Conservation (phyloP, 2,888 invertebrate genomes). For the Nymphalis c-album region DNA sequence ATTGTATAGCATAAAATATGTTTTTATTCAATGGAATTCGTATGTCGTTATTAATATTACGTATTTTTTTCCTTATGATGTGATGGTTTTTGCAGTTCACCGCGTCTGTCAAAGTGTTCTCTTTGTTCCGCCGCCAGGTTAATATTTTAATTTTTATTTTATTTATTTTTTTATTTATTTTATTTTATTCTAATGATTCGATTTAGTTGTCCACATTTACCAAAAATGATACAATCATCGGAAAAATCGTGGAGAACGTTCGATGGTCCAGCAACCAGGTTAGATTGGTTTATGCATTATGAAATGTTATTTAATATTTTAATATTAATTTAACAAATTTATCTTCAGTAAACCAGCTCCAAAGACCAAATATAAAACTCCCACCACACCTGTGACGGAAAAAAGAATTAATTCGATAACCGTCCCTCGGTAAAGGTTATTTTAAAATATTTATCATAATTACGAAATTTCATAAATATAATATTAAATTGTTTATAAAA, state of each 20-base stretch:
- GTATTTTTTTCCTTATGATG: not conserved
- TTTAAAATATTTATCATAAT: not conserved
- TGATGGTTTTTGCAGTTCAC: slow-evolving; percentile 32
- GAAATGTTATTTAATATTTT: not conserved
- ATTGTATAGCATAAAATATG: no score
- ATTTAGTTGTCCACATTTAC: slow-evolving; percentile 42
- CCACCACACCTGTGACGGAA: slow-evolving; percentile 43
- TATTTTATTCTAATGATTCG: not conserved
- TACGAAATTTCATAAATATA: slow-evolving; percentile 29
- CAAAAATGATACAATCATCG: slow-evolving; percentile 35
- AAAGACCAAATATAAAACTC: slow-evolving; percentile 40
- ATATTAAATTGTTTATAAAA: slow-evolving; percentile 1
- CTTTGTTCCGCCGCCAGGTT: slow-evolving; percentile 40
- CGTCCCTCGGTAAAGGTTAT: slow-evolving; percentile 59
- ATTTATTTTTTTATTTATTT: slow-evolving; percentile 22
- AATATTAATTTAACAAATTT: slow-evolving; percentile 8
- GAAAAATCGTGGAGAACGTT: slow-evolving; percentile 55
- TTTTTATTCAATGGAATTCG: no score
- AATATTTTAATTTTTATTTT: slow-evolving; percentile 25
- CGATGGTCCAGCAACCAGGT: slow-evolving; percentile 52
- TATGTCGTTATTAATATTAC: not conserved
- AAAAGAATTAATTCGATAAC: slow-evolving; percentile 51
- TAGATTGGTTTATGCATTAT: slow-evolving; percentile 16
- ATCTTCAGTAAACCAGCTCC: slow-evolving; percentile 27
- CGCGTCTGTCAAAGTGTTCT: slow-evolving; percentile 31